A percentile compares a stretch with the other conserved stretches of the same genome.
These are phyloP conservation scores for Pelosia muscerda DNA, from an alignment of 2,888 invertebrate genomes.

Conservation along the genomic window DNA sequence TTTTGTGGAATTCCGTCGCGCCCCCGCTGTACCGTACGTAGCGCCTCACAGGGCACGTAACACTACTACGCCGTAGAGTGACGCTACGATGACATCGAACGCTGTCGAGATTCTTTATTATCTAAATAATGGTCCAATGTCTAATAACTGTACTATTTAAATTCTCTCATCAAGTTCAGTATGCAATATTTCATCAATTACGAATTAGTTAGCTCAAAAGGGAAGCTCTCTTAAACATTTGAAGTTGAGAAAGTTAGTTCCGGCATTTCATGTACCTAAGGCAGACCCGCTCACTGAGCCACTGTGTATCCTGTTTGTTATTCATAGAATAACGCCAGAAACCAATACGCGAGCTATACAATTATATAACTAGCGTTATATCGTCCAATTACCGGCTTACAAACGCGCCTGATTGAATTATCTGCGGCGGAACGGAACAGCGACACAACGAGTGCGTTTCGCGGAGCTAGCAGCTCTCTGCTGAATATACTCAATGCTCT, in stretches of 20 bases:
- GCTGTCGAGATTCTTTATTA: too few species aligned
- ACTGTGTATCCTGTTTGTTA: not conserved
- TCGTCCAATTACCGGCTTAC: not conserved
- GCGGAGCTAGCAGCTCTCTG: not conserved
- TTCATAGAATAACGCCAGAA: not conserved
- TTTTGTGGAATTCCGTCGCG: constrained; percentile 22
- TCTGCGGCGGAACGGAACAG: not conserved
- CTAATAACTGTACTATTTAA: too few species aligned
- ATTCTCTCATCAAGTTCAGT: too few species aligned
- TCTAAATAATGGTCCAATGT: too few species aligned
- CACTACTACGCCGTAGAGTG: constrained; percentile 9
- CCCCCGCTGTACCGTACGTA: not conserved
- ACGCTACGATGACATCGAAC: not conserved
- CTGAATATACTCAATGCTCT: too few species aligned
- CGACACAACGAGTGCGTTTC: not conserved
- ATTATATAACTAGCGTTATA: not conserved
- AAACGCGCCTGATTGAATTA: not conserved
- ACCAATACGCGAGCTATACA: not conserved
- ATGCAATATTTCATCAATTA: too few species aligned
- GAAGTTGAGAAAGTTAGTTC: too few species aligned
- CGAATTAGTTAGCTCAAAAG: too few species aligned
- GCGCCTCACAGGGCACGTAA: not conserved
- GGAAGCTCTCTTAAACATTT: too few species aligned
- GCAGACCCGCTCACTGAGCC: not conserved
- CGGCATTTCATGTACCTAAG: not conserved